A percentile compares a stretch with the other conserved stretches of the same genome.
Conservation (phyloP, 2,113 vertebrate species). For the Gymnarchus niloticus region DNA sequence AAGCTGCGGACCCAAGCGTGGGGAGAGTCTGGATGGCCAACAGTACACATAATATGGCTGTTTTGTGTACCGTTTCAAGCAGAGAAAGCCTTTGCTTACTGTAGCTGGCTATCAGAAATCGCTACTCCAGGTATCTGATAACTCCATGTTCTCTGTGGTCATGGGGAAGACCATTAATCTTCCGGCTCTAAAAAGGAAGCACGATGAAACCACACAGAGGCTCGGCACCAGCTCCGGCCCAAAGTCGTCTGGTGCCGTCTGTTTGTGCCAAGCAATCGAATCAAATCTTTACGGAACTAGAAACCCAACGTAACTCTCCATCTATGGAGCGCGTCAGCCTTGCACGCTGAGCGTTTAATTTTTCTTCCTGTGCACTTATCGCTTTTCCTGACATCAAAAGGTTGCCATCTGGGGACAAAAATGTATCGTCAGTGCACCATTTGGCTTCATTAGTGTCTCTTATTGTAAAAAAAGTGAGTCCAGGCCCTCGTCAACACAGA, state of each 20-base stretch:
- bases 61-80: not conserved
- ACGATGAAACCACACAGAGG: not conserved
- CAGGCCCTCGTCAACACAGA: too few relatives aligned
- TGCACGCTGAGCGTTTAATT: not conserved
- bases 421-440: not conserved
- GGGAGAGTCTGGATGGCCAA: not conserved
- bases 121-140: constrained; percentile 19
- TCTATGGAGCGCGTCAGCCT: not conserved
- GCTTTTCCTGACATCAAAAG: not conserved
- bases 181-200: constrained; percentile 2
- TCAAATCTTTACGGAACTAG: not conserved
- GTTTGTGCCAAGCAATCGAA: not conserved
- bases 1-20: not conserved
- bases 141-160: not conserved
- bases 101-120: not conserved
- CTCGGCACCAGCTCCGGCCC: not conserved
- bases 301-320: constrained; percentile 1
- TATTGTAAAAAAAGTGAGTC: not conserved
- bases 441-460: constrained; percentile 6
- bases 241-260: too few relatives aligned
- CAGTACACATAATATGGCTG: not conserved
- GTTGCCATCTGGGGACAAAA: not conserved
- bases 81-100: not conserved
- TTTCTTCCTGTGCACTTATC: not conserved
- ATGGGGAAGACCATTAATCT: constrained; percentile 16